These are phyloP conservation scores for Gobio gobio DNA, from an alignment of 2,113 vertebrate species.

Conservation along the genomic window DNA sequence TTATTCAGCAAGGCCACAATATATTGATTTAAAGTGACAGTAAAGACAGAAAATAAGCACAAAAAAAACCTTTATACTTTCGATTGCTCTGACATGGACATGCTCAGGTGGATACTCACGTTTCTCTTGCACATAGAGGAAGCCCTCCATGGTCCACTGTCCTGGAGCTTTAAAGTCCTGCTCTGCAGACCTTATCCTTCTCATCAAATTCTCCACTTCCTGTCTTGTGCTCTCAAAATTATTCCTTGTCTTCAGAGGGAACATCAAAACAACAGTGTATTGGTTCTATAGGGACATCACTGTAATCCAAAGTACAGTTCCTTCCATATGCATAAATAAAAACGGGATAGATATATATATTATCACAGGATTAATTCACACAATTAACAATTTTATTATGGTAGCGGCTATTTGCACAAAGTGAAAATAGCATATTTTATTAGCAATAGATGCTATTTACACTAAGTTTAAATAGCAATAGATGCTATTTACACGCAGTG, in stretches of 20 bases:
- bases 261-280: conserved; percentile 15
- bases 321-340: background rate
- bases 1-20: no score
- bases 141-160: conserved; percentile 96
- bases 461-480: no score
- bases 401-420: no score
- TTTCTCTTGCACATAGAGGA: conserved; percentile 77
- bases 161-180: conserved; percentile 93
- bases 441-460: no score
- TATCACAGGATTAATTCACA: background rate
- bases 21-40: no score
- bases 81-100: background rate
- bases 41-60: no score
- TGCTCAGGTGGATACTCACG: conserved; percentile 27
- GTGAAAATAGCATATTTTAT: no score
- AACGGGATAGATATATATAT: background rate
- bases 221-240: conserved; percentile 98
- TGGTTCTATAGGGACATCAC: background rate
- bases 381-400: background rate
- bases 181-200: conserved; percentile 92
- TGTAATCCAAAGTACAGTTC: background rate
- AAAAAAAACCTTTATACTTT: no score
- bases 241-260: conserved; percentile 87
- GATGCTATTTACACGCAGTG: no score
- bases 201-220: conserved; percentile 96